phyloP scores from a whole-genome alignment of 2,113 vertebrate species.

The cat (Felis catus) region F.catus_Fca126_mat1.0 CM031412.1:193880001-193880500 shows the following conservation, averaged over 20 bases:
- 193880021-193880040: background rate
- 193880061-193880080: fast-evolving
- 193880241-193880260: fast-evolving
- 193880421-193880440: background rate
- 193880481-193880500: background rate
- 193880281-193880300: no score
- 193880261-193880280: background rate
- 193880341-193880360: fast-evolving
- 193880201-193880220: fast-evolving
- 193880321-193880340: fast-evolving
- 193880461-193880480: background rate
- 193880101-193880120: background rate
- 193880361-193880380: fast-evolving
- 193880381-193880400: background rate
- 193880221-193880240: background rate
- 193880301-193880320: no score
- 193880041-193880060: background rate
- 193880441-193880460: background rate
- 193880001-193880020: background rate
- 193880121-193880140: background rate
- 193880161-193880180: background rate
- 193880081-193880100: no score
- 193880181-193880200: background rate
- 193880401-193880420: background rate
- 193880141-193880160: no score